Evolutionary conservation across 2,888 invertebrate genomes (phyloP).

Genomic region (Eulithis testata): DNA sequence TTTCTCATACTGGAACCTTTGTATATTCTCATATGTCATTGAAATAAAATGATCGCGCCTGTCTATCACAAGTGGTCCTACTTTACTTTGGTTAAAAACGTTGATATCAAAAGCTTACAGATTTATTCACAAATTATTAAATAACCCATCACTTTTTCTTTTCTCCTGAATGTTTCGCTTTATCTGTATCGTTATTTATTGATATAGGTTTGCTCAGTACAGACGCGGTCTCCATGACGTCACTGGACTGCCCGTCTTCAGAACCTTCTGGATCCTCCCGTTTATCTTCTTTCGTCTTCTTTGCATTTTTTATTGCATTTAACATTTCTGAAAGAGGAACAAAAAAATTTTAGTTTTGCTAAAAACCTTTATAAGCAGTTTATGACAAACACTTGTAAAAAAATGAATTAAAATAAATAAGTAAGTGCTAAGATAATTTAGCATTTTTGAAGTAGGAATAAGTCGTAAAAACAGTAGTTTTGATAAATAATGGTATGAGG

Average conservation of each 20-base stretch:
- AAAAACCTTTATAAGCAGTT: no score
- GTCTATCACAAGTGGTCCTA: no score
- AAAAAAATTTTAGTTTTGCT: no score
- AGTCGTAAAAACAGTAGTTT: no score
- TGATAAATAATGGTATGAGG: no score
- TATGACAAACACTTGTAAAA: no score
- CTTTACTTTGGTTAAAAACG: not conserved
- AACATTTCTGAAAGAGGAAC: slow-evolving; percentile 62
- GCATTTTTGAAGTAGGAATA: no score
- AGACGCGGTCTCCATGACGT: slow-evolving; percentile 13
- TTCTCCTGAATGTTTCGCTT: slow-evolving; percentile 6
- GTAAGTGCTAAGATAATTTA: no score
- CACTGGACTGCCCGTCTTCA: slow-evolving; percentile 29
- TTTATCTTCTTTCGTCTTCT: slow-evolving; percentile 58
- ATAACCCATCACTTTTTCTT: slow-evolving; percentile 9
- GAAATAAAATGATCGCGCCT: no score
- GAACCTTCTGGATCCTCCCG: slow-evolving; percentile 34
- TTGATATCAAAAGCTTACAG: not conserved
- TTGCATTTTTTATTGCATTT: slow-evolving; percentile 65
- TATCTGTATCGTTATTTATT: not conserved
- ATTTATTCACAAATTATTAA: slow-evolving; percentile 15
- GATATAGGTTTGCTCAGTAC: slow-evolving; percentile 28
- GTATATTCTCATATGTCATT: no score
- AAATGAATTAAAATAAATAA: no score
- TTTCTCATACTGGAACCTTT: no score